Evolutionary conservation across 2,797 vertebrate species (phyloP).

Genomic region (Malacoraja senta): DNA sequence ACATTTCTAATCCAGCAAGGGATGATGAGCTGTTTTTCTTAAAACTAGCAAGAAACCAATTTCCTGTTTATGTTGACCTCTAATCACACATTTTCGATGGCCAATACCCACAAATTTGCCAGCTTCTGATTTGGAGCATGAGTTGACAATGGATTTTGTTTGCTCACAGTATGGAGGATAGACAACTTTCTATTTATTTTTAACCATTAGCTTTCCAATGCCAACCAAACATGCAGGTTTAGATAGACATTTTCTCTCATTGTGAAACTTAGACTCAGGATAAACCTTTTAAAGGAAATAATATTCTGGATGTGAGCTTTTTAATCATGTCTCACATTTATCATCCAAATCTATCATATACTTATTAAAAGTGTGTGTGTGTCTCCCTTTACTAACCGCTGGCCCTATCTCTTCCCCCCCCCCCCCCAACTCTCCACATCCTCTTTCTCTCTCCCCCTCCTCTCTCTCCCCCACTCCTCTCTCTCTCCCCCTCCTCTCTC

Average conservation of each 20-base stretch:
- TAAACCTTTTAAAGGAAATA: no score
- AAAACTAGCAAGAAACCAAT: background rate
- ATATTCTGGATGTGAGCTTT: no score
- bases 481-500: background rate
- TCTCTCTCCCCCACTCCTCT: accelerated
- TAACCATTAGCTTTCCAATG: background rate
- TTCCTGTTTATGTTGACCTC: background rate
- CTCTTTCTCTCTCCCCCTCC: background rate
- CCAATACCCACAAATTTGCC: background rate
- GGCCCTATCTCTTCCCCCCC: no score
- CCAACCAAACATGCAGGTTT: background rate
- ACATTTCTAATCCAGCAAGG: background rate
- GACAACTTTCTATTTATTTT: background rate
- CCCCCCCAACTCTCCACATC: background rate
- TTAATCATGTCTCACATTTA: no score
- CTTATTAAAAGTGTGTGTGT: no score
- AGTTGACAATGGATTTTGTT: background rate
- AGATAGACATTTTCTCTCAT: no score
- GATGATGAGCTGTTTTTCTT: background rate
- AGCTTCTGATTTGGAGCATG: background rate
- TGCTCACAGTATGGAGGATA: background rate
- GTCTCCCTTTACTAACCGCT: no score
- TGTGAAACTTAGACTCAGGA: no score
- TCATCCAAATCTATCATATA: no score
- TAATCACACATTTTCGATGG: background rate